Percentiles rank a stretch among this genome's conserved stretches.
phyloP scores from a whole-genome alignment of 2,888 invertebrate species.

The Autographa gamma region DNA sequence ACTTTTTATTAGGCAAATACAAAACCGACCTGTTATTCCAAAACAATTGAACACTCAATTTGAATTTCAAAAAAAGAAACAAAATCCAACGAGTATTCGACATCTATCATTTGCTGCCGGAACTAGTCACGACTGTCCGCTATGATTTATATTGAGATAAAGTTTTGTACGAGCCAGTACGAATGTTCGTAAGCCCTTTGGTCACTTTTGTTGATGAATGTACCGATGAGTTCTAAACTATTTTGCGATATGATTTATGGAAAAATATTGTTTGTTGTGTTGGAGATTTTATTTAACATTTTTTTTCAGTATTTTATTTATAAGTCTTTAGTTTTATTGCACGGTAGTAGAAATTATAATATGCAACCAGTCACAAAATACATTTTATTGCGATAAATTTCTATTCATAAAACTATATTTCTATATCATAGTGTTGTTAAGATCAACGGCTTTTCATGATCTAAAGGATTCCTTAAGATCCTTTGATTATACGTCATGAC shows the following conservation, averaged over 20 bases:
- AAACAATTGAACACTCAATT: conserved; percentile 28
- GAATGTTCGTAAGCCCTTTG: conserved; percentile 26
- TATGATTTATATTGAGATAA: conserved; percentile 33
- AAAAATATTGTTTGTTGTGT: too few relatives aligned
- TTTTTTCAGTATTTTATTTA: too few relatives aligned
- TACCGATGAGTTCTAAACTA: conserved; percentile 5
- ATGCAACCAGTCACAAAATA: too few relatives aligned
- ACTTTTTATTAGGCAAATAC: too few relatives aligned
- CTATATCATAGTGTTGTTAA: background rate
- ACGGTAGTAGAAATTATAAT: too few relatives aligned
- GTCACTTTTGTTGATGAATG: conserved; percentile 16
- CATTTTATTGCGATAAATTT: too few relatives aligned
- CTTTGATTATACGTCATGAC: background rate
- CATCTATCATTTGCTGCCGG: conserved; percentile 35
- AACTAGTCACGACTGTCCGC: conserved; percentile 33
- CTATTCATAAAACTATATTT: too few relatives aligned
- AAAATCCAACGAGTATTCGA: conserved; percentile 24
- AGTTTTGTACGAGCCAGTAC: conserved; percentile 27
- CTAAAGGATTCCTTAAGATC: background rate
- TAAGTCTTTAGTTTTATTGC: too few relatives aligned
- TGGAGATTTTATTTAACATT: too few relatives aligned
- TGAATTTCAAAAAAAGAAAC: conserved; percentile 13
- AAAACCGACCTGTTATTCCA: background rate
- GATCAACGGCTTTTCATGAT: background rate
- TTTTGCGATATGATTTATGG: background rate